Evolutionary conservation across 1,140 invertebrate genomes (phyloP).

Genomic region (Myzus persicae): DNA sequence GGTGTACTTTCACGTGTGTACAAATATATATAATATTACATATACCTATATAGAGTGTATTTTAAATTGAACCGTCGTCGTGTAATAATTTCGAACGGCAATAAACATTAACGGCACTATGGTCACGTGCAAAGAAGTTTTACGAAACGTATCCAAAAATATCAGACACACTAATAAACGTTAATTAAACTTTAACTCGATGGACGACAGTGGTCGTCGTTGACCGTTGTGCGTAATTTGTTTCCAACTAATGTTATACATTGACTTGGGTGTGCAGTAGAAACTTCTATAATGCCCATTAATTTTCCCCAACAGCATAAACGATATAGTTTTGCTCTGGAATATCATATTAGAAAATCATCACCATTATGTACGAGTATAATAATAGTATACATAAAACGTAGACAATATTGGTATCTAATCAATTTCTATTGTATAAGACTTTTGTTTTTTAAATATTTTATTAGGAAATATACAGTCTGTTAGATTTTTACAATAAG

Average conservation of each 20-base stretch:
- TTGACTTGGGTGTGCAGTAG: background rate
- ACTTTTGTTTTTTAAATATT: no score
- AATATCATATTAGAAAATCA: background rate
- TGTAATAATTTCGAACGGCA: no score
- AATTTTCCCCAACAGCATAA: background rate
- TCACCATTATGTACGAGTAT: background rate
- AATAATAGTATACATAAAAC: no score
- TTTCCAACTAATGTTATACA: background rate
- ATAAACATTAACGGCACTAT: background rate
- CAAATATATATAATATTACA: background rate
- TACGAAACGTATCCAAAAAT: background rate
- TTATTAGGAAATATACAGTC: no score
- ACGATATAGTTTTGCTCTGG: background rate
- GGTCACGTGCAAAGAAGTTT: background rate
- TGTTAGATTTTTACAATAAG: no score
- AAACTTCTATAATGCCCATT: background rate
- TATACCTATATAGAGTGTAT: background rate
- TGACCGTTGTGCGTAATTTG: background rate
- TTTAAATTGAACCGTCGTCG: background rate
- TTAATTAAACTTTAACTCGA: constrained; percentile 16
- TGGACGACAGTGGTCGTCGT: background rate
- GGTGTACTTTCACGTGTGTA: background rate
- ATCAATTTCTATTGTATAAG: no score
- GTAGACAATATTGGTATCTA: background rate
- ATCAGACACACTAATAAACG: background rate